phyloP scores from a whole-genome alignment of 2,888 invertebrate genomes.

The Noctua pronuba region DNA sequence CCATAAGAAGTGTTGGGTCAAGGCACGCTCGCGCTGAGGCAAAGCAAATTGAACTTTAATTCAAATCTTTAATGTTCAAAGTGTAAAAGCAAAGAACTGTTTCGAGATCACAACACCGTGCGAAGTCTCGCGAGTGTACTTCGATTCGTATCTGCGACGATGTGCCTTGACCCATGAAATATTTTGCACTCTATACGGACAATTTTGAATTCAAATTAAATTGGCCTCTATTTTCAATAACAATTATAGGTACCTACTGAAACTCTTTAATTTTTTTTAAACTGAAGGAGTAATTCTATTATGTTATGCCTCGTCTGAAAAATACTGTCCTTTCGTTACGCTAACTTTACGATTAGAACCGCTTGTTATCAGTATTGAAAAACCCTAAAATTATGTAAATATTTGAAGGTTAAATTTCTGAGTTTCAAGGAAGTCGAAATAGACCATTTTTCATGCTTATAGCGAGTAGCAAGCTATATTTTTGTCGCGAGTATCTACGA shows the following conservation, averaged over 20 bases:
- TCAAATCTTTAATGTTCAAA: slow-evolving; percentile 9
- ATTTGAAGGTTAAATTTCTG: slow-evolving; percentile 35
- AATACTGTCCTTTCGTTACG: slow-evolving; percentile 12
- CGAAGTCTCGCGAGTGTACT: slow-evolving; percentile 12
- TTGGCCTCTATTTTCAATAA: slow-evolving; percentile 7
- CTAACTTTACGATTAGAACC: slow-evolving; percentile 27
- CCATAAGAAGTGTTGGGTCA: slow-evolving; percentile 17
- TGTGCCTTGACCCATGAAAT: slow-evolving; percentile 28
- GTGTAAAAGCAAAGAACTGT: neutral
- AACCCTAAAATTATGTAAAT: slow-evolving; percentile 37
- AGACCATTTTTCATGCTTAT: slow-evolving; percentile 16
- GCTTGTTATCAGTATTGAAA: slow-evolving; percentile 12
- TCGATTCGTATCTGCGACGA: slow-evolving; percentile 27
- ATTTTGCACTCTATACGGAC: slow-evolving; percentile 17
- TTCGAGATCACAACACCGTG: slow-evolving; percentile 1
- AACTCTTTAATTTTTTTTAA: neutral
- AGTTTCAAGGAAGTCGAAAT: slow-evolving; percentile 9
- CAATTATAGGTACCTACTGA: neutral
- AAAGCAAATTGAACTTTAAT: slow-evolving; percentile 19
- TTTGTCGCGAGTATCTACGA: slow-evolving; percentile 38
- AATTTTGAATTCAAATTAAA: slow-evolving; percentile 15
- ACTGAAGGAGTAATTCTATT: neutral
- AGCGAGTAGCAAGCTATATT: neutral
- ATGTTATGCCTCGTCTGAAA: neutral
- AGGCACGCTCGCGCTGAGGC: neutral